Evolutionary conservation across 2,113 vertebrate genomes (phyloP), one percentile per base, ranked within the genome.

Genomic region (Prionailurus bengalensis): DNA sequence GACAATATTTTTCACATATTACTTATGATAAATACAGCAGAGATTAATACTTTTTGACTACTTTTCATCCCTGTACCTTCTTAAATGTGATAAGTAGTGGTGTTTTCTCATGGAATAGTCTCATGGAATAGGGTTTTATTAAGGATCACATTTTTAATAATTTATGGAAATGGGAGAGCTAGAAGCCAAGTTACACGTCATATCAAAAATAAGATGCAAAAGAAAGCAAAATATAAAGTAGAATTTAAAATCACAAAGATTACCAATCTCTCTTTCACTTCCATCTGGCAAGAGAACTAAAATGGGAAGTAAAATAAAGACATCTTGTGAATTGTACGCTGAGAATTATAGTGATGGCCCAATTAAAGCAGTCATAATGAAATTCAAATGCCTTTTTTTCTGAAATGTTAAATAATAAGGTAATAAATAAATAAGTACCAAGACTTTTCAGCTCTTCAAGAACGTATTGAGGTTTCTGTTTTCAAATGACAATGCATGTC

Each of bases 381-480:
- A 80, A 61, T 86, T 71, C 36, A 94, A 15, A 79, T 79, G 66
- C 2, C 15, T 97, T 95, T 45, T 6, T 6, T 95, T 89, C 80
- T 78, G 33, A 96, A 96, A 93, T 79, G 11, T 89, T 66, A 95
- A 88, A 89, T 89, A 81, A 95, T 79, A 27, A 92, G 29, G 7
- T 70, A 68, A 25, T 89, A 92, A 85, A 25, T 83, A 92, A 85
- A 73, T 89, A 91, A 81, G 5, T 68, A 82, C 1, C 6, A 87
- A 68, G 36, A 80, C 88, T 78, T 91, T n/a, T 74, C 11, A 0
- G 29, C 53, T 91, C 4, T 78, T 97, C 45, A 89, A 73, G 23
- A n/a, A 33, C 51, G 10, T 55, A 87, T 70, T 85, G 89, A 53
- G 6, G 29, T 95, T 97, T 95, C 61, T 80, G 5, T 73, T 91